Conservation (phyloP, 2,797 vertebrate genomes). For the Micromesistius poutassou region DNA sequence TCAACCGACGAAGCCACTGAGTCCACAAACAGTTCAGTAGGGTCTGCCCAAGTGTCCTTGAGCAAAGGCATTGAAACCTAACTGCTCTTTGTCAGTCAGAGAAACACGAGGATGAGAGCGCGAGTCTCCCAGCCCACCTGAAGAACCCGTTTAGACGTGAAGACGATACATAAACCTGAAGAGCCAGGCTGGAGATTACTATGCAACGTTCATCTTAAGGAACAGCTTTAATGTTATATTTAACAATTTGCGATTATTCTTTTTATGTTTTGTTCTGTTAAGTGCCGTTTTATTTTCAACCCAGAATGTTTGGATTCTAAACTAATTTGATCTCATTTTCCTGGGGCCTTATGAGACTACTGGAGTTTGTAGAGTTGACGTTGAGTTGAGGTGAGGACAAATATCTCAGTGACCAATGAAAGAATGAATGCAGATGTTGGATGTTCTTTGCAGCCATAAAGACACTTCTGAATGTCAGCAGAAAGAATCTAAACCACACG, state of each 20-base stretch:
- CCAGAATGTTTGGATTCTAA: background rate
- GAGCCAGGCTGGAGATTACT: background rate
- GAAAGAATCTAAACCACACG: no score
- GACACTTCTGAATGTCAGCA: no score
- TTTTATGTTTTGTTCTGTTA: background rate
- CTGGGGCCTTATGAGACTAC: background rate
- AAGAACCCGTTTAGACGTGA: background rate
- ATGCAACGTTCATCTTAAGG: no score
- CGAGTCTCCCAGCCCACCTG: background rate
- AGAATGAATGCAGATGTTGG: no score
- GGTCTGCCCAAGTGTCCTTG: background rate
- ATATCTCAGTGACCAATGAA: background rate
- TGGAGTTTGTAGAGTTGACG: background rate
- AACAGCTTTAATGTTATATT: background rate
- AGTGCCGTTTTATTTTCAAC: background rate
- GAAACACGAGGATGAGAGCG: no score
- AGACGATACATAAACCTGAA: no score
- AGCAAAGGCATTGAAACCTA: background rate
- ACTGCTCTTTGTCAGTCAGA: background rate
- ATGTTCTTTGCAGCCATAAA: no score
- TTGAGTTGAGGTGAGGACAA: background rate
- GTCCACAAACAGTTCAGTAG: slow-evolving; percentile 7
- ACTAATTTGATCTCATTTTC: no score
- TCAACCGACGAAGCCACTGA: background rate
- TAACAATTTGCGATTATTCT: background rate